Percentiles rank a stretch among this genome's conserved stretches.
Evolutionary conservation across 1,140 invertebrate genomes (phyloP).

Genomic region (Amyelois transitella): DNA sequence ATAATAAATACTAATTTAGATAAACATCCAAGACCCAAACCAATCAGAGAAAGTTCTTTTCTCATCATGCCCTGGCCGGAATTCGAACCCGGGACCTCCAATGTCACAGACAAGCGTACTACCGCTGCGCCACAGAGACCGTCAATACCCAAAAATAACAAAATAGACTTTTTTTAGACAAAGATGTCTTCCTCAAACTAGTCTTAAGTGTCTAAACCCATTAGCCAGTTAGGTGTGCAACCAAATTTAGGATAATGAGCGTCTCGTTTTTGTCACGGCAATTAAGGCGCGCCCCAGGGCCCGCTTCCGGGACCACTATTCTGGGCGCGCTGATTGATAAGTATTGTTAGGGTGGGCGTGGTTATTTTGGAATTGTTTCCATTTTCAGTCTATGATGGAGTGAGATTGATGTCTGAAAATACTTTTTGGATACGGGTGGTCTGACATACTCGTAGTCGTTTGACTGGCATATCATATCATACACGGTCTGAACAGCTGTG

Average conservation of each 20-base stretch:
- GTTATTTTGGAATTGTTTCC: conserved; percentile 1
- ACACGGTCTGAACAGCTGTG: no score
- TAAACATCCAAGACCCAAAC: no score
- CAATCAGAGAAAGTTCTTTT: no score
- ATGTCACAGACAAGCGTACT: no score
- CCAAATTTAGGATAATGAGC: conserved; percentile 28
- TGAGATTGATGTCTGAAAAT: background rate
- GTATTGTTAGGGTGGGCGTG: conserved; percentile 4
- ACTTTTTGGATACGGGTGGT: background rate
- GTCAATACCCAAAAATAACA: no score
- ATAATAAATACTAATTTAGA: no score
- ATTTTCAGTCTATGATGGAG: background rate
- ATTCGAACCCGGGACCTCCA: no score
- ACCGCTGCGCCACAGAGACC: no score
- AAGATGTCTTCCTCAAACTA: background rate
- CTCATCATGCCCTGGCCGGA: no score
- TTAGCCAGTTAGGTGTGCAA: conserved; percentile 18
- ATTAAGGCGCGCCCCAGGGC: conserved; percentile 27
- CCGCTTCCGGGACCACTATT: conserved; percentile 34
- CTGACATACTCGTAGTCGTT: no score
- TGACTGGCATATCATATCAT: no score
- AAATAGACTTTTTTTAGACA: no score
- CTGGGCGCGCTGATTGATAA: conserved; percentile 35
- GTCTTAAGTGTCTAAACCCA: conserved; percentile 11
- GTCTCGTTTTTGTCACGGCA: conserved; percentile 29